Conservation (phyloP, 2,888 invertebrate species). For the Spisula subtruncata region DNA sequence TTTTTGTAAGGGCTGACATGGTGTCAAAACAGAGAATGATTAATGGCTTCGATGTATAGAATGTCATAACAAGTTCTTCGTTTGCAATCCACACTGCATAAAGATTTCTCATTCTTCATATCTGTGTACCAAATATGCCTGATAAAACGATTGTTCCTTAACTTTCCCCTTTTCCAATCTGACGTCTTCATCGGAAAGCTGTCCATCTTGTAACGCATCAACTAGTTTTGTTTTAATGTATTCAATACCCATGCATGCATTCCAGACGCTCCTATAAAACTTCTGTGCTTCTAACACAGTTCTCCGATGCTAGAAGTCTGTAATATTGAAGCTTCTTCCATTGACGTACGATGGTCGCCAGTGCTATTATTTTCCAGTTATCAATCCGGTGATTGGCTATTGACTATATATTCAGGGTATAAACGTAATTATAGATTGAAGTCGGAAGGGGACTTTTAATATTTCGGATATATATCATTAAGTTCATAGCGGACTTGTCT, state of each 20-base stretch:
- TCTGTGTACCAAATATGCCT: background rate
- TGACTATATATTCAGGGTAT: no score
- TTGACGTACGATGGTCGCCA: no score
- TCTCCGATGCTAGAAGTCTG: no score
- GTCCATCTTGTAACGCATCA: background rate
- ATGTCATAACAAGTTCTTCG: conserved; percentile 22
- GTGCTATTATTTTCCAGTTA: no score
- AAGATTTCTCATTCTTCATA: conserved; percentile 10
- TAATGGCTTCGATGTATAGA: background rate
- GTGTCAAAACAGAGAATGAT: conserved; percentile 17
- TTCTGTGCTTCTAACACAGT: no score
- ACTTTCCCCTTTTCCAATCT: background rate
- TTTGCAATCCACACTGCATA: conserved; percentile 15
- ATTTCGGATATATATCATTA: no score
- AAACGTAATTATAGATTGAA: no score
- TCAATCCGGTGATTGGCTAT: no score
- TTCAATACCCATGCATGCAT: background rate
- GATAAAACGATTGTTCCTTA: background rate
- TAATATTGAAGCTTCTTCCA: no score
- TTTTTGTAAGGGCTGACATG: conserved; percentile 23
- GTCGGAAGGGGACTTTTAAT: no score
- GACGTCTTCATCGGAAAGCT: background rate
- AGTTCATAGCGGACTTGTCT: no score
- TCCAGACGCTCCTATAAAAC: no score
- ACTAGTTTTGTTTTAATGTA: background rate